Base-by-base conservation (phyloP, 1,140 invertebrate species). In the Hetaerina americana region DNA sequence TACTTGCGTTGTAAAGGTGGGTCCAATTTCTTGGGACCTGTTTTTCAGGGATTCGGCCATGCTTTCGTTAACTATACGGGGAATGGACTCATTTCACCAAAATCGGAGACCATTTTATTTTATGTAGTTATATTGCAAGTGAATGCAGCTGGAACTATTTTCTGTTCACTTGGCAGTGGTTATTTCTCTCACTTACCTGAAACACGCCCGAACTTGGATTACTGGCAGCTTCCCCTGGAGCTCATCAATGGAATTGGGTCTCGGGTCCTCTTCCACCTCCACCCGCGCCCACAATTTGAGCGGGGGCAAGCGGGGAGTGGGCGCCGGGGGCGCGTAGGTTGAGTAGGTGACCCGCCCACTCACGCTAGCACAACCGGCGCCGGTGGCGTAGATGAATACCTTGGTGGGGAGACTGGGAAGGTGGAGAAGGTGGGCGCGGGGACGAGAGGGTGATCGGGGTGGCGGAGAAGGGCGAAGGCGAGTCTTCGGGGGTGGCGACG, bases 311-410 rank as follows among this genome's bases (percentile, higher is more conserved):
- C 86, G 76, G 0, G 82, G 78, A 66, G 85, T 86, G 71, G 82
- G 82, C 68, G 80, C 81, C 72, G 82, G 80, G 0, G 84, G 81
- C 12, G 82, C 80, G 71, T 88, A 87, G 0, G 86, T 87, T 0
- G 86, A 86, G 75, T 86, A 87, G 0, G 81, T 81, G 27, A 85
- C 76, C 49, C 73, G 69, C 18, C 78, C 75, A 75, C 87, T 85
- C 3, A 87, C 84, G 66, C 86, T 88, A 40, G 86, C 86, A 77
- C 87, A 88, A 0, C 87, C 87, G 27, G 86, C 87, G 27, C 87
- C 87, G 12, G 87, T 88, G 18, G 87, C 86, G 73, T 88, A 88
- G 10, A 87, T 85, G 74, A 88, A 87, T 0, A 88, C 86, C 80
- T 87, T 87, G 6, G 86, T 87, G 0, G 86, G 86, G 28, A 87